Base-by-base conservation (phyloP, 1,140 invertebrate genomes). In the Cherax destructor region DNA sequence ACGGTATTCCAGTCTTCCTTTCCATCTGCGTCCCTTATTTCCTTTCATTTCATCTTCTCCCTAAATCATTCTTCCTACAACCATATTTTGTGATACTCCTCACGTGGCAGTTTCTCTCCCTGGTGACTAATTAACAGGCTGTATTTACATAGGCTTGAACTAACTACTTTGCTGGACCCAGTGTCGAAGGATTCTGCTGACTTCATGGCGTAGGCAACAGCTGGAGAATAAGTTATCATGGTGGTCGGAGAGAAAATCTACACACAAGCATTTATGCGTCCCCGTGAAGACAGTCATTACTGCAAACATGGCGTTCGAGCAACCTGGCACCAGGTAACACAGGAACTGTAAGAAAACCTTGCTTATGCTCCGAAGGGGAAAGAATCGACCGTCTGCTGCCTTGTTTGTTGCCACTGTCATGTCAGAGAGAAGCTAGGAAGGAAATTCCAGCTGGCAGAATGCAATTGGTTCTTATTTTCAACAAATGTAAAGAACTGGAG, bases 381-480 rank as follows among this genome's bases (percentile, higher is more conserved):
- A 47, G 6, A 41, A 41, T 49, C 30, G 76, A 77, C 76, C 76
- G 11, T 49, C 47, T 13, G n/a, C 10, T 47, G 11, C 9, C 47
- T 11, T 24, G 76, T 41, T 5, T n/a, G 76, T 77, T 77, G 24
- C n/a, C 76, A 49, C 76, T 77, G 6, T 77, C 76, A 47, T 77
- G n/a, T 24, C 76, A 7, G n/a, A 41, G 4, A 6, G 4, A 47
- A 24, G 24, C 76, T 18, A 11, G 30, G 76, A 16, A 24, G n/a
- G 47, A 24, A 4, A 77, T 49, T 77, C 76, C 47, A 41, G n/a
- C 5, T 7, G 76, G 76, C n/a, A 24, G 18, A 24, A 77, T 5
- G 76, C 30, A 41, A 77, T 77, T 77, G 18, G 76, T 41, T 77
- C 76, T 77, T 77, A 77, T 77, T 77, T 47, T 41, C 61, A 24